Evolutionary conservation across 2,888 invertebrate genomes (phyloP).

Genomic region (Tryphoninae sp.): DNA sequence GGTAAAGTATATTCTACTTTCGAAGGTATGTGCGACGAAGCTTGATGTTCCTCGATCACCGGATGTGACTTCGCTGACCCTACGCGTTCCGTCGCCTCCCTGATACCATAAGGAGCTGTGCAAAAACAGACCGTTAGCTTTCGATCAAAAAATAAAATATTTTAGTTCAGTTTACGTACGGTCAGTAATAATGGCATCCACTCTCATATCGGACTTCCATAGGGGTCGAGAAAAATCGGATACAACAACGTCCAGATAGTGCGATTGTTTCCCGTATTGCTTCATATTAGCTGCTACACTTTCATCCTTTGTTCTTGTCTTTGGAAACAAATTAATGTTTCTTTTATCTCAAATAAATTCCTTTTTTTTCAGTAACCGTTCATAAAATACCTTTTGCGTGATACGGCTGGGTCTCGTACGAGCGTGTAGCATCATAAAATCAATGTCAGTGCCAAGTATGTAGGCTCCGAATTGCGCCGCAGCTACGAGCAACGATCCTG

Average conservation of each 20-base stretch:
- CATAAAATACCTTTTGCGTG: constrained; percentile 85
- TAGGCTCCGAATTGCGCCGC: constrained; percentile 94
- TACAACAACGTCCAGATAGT: constrained; percentile 93
- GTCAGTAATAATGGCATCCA: constrained; percentile 98
- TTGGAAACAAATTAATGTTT: constrained; percentile 41
- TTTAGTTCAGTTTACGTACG: constrained; percentile 86
- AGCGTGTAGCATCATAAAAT: constrained; percentile 96
- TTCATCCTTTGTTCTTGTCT: constrained; percentile 90
- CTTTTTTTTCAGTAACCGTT: constrained; percentile 5
- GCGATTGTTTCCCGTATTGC: constrained; percentile 90
- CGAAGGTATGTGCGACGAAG: constrained; percentile 89
- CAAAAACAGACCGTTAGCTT: constrained; percentile 51
- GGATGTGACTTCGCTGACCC: constrained; percentile 85
- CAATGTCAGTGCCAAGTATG: constrained; percentile 95
- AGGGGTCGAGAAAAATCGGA: constrained; percentile 94
- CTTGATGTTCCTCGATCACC: constrained; percentile 85
- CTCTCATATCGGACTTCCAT: constrained; percentile 87
- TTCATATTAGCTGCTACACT: constrained; percentile 93
- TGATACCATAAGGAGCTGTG: constrained; percentile 97
- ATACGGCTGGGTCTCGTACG: constrained; percentile 91
- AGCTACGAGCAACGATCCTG: constrained; percentile 92
- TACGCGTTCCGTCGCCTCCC: constrained; percentile 95
- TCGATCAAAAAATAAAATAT: constrained; percentile 12
- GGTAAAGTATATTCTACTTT: constrained; percentile 93
- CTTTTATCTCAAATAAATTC: constrained; percentile 32